Percentiles rank a stretch among this genome's conserved stretches.
These are phyloP conservation scores for Apis cerana DNA, from an alignment of 1,140 invertebrate species.

Conservation along the genomic window DNA sequence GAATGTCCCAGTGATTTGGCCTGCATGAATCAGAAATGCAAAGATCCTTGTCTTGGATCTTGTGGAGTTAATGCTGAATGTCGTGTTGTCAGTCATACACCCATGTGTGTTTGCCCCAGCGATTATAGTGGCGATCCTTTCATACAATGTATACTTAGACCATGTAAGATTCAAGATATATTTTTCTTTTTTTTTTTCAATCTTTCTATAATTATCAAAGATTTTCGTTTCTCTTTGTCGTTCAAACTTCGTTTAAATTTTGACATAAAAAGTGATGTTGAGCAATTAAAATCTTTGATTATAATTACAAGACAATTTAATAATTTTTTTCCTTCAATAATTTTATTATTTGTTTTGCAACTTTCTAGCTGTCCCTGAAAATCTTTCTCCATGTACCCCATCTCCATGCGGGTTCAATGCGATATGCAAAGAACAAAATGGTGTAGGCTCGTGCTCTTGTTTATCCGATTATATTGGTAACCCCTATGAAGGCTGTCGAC, in stretches of 20 bases:
- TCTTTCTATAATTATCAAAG: too few species aligned
- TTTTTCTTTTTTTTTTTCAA: too few species aligned
- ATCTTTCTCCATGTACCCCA: constrained; percentile 86
- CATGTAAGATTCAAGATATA: neutral
- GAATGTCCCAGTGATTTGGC: constrained; percentile 74
- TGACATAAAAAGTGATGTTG: too few species aligned
- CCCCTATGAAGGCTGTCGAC: constrained; percentile 87
- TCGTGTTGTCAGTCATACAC: constrained; percentile 88
- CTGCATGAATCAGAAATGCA: constrained; percentile 85
- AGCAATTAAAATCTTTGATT: too few species aligned
- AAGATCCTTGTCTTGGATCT: constrained; percentile 86
- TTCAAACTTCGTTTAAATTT: too few species aligned
- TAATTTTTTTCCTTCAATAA: neutral
- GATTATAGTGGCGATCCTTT: constrained; percentile 86
- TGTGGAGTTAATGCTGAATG: constrained; percentile 88
- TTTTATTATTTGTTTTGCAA: neutral
- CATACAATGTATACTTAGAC: constrained; percentile 74
- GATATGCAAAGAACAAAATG: constrained; percentile 79
- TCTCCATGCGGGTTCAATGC: constrained; percentile 87
- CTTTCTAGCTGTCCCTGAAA: neutral
- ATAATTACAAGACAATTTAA: too few species aligned
- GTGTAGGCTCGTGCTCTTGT: constrained; percentile 84
- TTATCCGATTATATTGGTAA: constrained; percentile 86
- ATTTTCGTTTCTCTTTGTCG: constrained; percentile 53
- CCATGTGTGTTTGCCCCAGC: constrained; percentile 86